These are phyloP conservation scores for Conus ventricosus DNA, from an alignment of 1,140 invertebrate genomes.

Conservation along the genomic window DNA sequence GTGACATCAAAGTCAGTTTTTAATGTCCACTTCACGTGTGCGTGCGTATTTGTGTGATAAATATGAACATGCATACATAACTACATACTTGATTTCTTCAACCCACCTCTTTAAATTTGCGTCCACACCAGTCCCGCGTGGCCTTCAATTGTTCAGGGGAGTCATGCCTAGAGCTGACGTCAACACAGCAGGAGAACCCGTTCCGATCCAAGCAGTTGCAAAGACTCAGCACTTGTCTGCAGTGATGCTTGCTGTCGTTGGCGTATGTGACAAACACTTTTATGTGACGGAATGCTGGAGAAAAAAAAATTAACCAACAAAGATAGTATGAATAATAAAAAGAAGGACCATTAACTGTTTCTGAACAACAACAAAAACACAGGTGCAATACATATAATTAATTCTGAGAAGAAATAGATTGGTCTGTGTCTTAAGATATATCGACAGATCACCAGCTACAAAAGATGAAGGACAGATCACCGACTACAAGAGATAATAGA, in stretches of 20 bases:
- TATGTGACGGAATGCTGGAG: conserved; percentile 63
- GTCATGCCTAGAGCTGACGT: conserved; percentile 53
- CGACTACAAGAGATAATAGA: no score
- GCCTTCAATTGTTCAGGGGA: conserved; percentile 33
- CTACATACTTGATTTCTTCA: background rate
- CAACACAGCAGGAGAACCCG: conserved; percentile 65
- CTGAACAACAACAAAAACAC: no score
- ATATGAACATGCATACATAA: background rate
- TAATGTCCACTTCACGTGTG: no score
- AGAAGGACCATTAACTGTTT: no score
- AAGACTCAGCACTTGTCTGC: conserved; percentile 61
- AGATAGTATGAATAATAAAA: background rate
- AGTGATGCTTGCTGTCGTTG: conserved; percentile 59
- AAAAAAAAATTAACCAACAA: conserved; percentile 1
- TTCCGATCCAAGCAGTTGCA: conserved; percentile 66
- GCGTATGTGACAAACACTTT: conserved; percentile 70
- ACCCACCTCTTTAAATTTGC: conserved; percentile 60
- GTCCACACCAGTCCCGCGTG: conserved; percentile 50
- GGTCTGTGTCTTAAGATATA: no score
- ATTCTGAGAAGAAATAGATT: no score
- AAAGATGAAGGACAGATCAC: no score
- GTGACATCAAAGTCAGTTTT: no score
- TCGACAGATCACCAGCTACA: no score
- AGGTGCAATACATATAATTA: no score
- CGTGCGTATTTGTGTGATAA: background rate